Conservation (phyloP, 2,888 invertebrate species). For the Drosophila bunnanda region DNA sequence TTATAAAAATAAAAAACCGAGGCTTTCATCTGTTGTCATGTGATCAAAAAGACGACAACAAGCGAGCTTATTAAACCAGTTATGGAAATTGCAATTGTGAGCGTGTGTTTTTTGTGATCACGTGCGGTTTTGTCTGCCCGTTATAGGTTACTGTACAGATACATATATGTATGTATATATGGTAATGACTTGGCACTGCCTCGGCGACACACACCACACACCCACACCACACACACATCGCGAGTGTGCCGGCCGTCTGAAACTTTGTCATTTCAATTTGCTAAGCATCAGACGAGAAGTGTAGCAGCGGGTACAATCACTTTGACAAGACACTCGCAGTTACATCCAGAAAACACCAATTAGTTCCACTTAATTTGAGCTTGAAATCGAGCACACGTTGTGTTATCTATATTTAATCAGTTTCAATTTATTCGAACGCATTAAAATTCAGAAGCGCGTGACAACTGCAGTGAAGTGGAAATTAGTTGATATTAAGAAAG, state of each 20-base stretch:
- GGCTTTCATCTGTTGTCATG: constrained; percentile 53
- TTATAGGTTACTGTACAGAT: constrained; percentile 12
- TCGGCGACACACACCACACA: constrained; percentile 13
- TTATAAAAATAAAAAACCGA: not conserved
- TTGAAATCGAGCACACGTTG: constrained; percentile 7
- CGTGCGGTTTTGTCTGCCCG: constrained; percentile 58
- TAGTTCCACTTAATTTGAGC: constrained; percentile 30
- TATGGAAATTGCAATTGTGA: constrained; percentile 48
- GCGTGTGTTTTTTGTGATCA: constrained; percentile 57
- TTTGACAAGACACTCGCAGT: constrained; percentile 4
- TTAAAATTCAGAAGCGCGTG: constrained; percentile 3
- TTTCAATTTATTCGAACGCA: not conserved
- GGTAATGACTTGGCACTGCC: constrained; percentile 35
- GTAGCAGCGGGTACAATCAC: constrained; percentile 24
- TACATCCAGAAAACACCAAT: constrained; percentile 18
- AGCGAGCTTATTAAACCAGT: constrained; percentile 62
- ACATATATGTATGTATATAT: constrained; percentile 16
- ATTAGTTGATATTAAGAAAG: not conserved
- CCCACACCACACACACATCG: not conserved
- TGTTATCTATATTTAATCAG: constrained; percentile 17
- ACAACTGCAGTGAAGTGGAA: not conserved
- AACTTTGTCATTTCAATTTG: constrained; percentile 51
- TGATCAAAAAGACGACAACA: constrained; percentile 46
- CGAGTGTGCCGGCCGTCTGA: constrained; percentile 22
- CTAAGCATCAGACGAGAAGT: constrained; percentile 25